phyloP scores from a whole-genome alignment of 2,113 vertebrate genomes.

The Formicarius rufipectus region DNA sequence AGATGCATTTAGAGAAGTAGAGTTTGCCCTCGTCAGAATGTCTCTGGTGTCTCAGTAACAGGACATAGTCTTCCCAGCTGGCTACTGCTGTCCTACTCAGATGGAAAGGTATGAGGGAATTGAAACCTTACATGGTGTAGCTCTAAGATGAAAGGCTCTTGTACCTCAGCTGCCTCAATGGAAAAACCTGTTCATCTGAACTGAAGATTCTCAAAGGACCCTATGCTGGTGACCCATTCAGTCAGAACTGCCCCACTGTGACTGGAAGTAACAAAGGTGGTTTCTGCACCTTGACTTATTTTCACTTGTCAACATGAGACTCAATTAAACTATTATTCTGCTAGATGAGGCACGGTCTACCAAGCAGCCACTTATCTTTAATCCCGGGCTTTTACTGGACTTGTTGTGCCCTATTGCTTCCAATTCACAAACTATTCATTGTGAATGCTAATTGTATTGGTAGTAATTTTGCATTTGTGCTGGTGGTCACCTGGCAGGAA shows the following conservation, averaged over 20 bases:
- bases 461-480: not conserved
- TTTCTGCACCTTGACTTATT: not conserved
- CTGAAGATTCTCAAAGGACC: not conserved
- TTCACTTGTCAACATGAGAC: not conserved
- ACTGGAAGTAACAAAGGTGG: not conserved
- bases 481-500: not conserved
- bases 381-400: not conserved
- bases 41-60: not conserved
- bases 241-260: not conserved
- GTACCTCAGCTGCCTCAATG: not conserved
- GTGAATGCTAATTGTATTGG: not conserved
- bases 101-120: not conserved
- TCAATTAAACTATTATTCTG: not conserved
- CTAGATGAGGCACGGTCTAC: not conserved
- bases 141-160: not conserved
- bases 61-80: not conserved
- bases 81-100: not conserved
- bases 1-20: not conserved
- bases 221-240: rapidly evolving
- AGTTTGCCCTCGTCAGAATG: not conserved
- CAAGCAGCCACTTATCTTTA: not conserved
- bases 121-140: not conserved
- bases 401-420: not conserved
- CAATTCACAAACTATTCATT: not conserved
- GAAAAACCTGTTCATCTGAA: not conserved